Percentiles rank a stretch among this genome's conserved stretches.
Conservation (phyloP, 2,797 vertebrate genomes). For the Xerus rutilus region DNA sequence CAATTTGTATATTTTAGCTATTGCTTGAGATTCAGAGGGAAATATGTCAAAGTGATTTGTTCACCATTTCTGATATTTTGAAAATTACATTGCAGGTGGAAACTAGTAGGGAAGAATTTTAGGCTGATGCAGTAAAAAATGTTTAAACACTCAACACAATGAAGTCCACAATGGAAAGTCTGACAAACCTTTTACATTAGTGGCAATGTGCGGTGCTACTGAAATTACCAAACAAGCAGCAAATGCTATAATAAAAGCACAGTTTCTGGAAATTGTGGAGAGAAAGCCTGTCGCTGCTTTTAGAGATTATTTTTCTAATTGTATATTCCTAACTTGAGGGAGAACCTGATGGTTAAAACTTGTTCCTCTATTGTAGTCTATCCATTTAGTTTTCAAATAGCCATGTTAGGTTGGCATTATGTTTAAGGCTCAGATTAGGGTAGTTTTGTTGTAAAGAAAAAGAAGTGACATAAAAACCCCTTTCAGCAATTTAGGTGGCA, state of each 20-base stretch:
- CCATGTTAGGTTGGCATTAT: constrained; percentile 28
- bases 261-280: constrained; percentile 50
- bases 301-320: constrained; percentile 66
- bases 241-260: constrained; percentile 53
- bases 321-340: background rate
- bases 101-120: constrained; percentile 57
- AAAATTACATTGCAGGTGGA: constrained; percentile 63
- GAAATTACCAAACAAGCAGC: constrained; percentile 69
- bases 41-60: constrained; percentile 55
- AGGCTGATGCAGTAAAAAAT: constrained; percentile 69
- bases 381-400: constrained; percentile 68
- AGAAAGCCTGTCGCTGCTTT: constrained; percentile 44
- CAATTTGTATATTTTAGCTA: background rate
- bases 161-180: constrained; percentile 64
- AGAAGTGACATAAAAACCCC: constrained; percentile 40
- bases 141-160: constrained; percentile 71
- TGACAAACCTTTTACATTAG: constrained; percentile 60
- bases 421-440: constrained; percentile 8
- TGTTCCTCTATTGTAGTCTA: constrained; percentile 35
- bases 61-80: constrained; percentile 56
- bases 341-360: constrained; percentile 61
- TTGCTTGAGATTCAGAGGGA: constrained; percentile 9
- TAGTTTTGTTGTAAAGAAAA: constrained; percentile 61
- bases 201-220: background rate
- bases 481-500: constrained; percentile 59